Evolutionary conservation across 2,797 vertebrate genomes (phyloP), one percentile per base, ranked within the genome.

Genomic region (Sparus aurata): DNA sequence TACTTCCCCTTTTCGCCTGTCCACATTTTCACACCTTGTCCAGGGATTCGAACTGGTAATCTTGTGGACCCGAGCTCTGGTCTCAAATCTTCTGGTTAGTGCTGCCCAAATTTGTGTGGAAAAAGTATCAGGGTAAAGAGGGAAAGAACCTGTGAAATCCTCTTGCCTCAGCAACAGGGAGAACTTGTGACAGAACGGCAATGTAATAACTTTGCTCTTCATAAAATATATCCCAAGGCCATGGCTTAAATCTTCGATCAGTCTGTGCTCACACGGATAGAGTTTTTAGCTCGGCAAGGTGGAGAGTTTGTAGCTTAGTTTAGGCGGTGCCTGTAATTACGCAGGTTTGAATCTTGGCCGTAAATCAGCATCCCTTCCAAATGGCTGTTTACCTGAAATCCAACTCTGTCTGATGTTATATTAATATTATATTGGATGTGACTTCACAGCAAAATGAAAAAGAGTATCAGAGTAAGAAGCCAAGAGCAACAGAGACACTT

Each of bases 161-260:
- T 76, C 79, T 65, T 6, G 23, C 58, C 80, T 77, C 78, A 60
- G 82, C 79, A 84, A 43, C 73, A 50, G 60, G 49, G 53, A 80
- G 52, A 86, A 85, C 69, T 73, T 77, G 68, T 75, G 75, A 85
- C 69, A 71, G 79, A 86, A 73, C 64, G 60, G 79, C 73, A 73
- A 79, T 66, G 79, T 85, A 88, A 88, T 92, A 89, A 90, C 80
- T 82, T 88, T 75, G 61, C 82, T 85, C 79, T 71, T 88, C 78
- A 86, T 82, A 85, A 91, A 90, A 86, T 82, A 70, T 85, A 67
- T 85, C 83, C 73, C 73, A 8, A 15, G 75, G 82, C 76, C 25
- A 12, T 52, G 63, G 25, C 55, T 87, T 86, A 87, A 91, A 90
- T 89, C 83, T 76, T 60, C 20, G 27, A 66, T 79, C 59, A 63